Base-by-base conservation (phyloP, 30 jellyfish, hydroid and myxozoan species). In the Cassiopea xamachana region DNA sequence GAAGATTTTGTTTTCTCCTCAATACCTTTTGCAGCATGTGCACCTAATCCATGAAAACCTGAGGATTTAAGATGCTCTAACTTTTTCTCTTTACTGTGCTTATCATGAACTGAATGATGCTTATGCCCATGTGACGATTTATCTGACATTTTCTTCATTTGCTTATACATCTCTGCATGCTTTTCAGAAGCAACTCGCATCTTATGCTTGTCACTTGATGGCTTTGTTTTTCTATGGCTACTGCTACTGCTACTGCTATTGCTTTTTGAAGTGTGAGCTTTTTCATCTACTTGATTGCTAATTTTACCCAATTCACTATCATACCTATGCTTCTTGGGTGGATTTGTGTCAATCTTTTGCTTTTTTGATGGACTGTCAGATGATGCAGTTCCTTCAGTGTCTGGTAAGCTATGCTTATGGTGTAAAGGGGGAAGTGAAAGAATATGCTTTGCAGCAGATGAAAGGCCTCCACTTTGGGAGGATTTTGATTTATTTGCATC, bases 281-380 rank as follows among this genome's bases (percentile, higher is more conserved):
- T 48, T 12, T 43, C 88, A 27, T 86, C 84, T 8, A 48, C 81
- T 45, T 74, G 88, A 59, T 48, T 77, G 15, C 75, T 44, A 50
- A 51, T 43, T 46, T 50, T 88, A 64, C 82, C 60, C 43, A 85
- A 50, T 18, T 88, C 95, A 14, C 58, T 27, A 18, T 88, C 95
- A 3, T 18, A 58, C 46, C 79, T 88, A 39, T 43, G 91, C 73
- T 79, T 88, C 71, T 92, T 80, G 16, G 50, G 50, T n/a, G 73
- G 82, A 62, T 60, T 88, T 1, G 87, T 44, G 48, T 87, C 98
- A 43, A 87, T 62, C 79, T 68, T 93, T 61, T 77, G 93, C 45
- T 73, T 88, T 80, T 93, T 93, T 8, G 94, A 94, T 15, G 98
- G 98, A 72, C 95, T 88, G 60, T 84, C 97, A 46, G 87, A 60